These are phyloP conservation scores for Hypena proboscidalis DNA, from an alignment of 2,888 invertebrate genomes.

Conservation along the genomic window DNA sequence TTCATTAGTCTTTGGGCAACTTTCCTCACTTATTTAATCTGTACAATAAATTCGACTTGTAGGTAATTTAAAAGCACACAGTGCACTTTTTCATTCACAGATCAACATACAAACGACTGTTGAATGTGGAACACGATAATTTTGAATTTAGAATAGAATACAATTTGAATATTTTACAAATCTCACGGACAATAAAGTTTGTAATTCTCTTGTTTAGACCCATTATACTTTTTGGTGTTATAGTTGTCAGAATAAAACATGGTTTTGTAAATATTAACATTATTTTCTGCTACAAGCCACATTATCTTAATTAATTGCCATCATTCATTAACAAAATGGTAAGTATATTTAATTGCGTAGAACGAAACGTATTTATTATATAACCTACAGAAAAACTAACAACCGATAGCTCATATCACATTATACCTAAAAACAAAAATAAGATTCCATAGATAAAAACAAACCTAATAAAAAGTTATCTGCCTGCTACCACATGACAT, in stretches of 20 bases:
- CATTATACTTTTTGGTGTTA: conserved; percentile 16
- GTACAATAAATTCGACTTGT: not conserved
- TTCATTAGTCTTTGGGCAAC: not conserved
- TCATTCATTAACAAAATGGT: not conserved
- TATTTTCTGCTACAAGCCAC: not conserved
- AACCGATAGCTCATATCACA: too few relatives aligned
- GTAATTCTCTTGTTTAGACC: conserved; percentile 30
- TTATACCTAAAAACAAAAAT: too few relatives aligned
- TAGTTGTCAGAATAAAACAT: conserved; percentile 17
- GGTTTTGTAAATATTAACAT: conserved; percentile 6
- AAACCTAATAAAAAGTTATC: too few relatives aligned
- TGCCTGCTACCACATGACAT: too few relatives aligned
- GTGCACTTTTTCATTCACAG: conserved; percentile 15
- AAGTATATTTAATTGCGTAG: not conserved
- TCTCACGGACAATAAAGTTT: conserved; percentile 35
- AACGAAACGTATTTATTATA: not conserved
- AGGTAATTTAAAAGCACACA: too few relatives aligned
- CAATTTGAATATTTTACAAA: conserved; percentile 37
- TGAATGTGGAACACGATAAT: conserved; percentile 32
- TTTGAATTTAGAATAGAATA: conserved; percentile 31
- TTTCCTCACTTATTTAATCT: conserved; percentile 3
- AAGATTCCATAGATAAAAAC: too few relatives aligned
- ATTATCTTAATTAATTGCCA: conserved; percentile 1
- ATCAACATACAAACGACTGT: conserved; percentile 27
- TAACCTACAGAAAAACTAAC: too few relatives aligned